These are phyloP conservation scores for Phortica variegata DNA, from an alignment of 1,140 invertebrate species.

Conservation along the genomic window DNA sequence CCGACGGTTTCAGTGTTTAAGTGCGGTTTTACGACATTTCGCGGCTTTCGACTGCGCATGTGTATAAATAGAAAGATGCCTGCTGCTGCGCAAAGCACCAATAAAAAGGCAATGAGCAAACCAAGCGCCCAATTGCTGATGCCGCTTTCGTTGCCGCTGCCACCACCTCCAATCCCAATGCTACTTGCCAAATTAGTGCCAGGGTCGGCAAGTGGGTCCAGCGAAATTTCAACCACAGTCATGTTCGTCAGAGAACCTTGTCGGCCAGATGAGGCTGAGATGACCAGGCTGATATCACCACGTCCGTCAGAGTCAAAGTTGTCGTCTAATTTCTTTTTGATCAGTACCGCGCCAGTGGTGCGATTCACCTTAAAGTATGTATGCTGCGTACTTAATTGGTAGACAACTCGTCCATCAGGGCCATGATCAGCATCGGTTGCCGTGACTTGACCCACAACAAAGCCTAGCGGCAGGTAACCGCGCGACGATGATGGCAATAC, in stretches of 20 bases:
- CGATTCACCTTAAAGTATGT: slow-evolving; percentile 89
- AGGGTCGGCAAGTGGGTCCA: slow-evolving; percentile 69
- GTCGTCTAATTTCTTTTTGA: slow-evolving; percentile 75
- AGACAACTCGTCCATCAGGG: slow-evolving; percentile 86
- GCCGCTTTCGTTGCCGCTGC: slow-evolving; percentile 59
- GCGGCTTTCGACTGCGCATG: slow-evolving; percentile 77
- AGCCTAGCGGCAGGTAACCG: slow-evolving; percentile 68
- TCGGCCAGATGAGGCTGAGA: slow-evolving; percentile 84
- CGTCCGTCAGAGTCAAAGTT: slow-evolving; percentile 62
- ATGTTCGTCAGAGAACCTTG: slow-evolving; percentile 82
- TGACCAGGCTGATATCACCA: slow-evolving; percentile 74
- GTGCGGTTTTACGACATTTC: slow-evolving; percentile 77
- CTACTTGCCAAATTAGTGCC: slow-evolving; percentile 62
- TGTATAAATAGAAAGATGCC: slow-evolving; percentile 81
- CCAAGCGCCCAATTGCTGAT: slow-evolving; percentile 83
- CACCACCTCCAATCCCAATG: slow-evolving; percentile 41
- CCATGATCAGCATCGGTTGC: slow-evolving; percentile 90
- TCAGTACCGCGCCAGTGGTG: slow-evolving; percentile 81
- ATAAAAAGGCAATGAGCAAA: slow-evolving; percentile 76
- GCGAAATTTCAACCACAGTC: slow-evolving; percentile 79
- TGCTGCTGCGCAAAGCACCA: slow-evolving; percentile 78
- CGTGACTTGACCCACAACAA: slow-evolving; percentile 80
- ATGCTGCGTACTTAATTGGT: slow-evolving; percentile 80
- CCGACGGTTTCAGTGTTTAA: slow-evolving; percentile 70
- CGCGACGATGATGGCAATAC: slow-evolving; percentile 63